Evolutionary conservation across 2,797 vertebrate genomes (phyloP).

Genomic region (Benthosema pterotum): DNA sequence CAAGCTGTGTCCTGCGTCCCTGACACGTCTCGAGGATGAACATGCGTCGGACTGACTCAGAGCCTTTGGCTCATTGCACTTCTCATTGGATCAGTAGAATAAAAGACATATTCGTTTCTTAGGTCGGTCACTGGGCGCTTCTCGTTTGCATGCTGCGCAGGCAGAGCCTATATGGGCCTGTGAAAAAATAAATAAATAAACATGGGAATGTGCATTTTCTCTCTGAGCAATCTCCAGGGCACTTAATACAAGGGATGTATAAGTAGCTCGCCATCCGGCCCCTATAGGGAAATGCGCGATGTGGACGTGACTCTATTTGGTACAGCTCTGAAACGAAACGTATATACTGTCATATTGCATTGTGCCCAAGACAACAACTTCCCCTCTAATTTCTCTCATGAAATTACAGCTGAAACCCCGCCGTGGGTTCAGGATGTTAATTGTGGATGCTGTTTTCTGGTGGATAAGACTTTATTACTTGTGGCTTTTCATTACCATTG

Average conservation of each 20-base stretch:
- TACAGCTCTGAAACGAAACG: slow-evolving; percentile 52
- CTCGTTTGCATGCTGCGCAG: slow-evolving; percentile 28
- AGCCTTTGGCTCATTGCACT: slow-evolving; percentile 1
- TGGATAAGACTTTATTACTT: slow-evolving; percentile 41
- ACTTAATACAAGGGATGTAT: slow-evolving; percentile 66
- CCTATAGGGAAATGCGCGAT: slow-evolving; percentile 46
- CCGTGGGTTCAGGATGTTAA: slow-evolving; percentile 32
- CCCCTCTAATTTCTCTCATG: slow-evolving; percentile 27
- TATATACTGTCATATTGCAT: slow-evolving; percentile 51
- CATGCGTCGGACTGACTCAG: slow-evolving; percentile 34
- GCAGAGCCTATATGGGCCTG: slow-evolving; percentile 4
- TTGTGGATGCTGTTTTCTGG: slow-evolving; percentile 16
- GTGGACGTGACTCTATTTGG: slow-evolving; percentile 41
- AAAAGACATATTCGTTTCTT: slow-evolving; percentile 48
- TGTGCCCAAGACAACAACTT: slow-evolving; percentile 19
- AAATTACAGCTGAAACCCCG: slow-evolving; percentile 44
- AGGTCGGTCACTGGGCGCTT: slow-evolving; percentile 18
- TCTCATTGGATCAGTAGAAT: slow-evolving; percentile 28
- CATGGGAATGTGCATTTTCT: slow-evolving; percentile 43
- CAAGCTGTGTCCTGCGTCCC: slow-evolving; percentile 22
- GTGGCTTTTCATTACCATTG: slow-evolving; percentile 47
- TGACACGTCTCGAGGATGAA: slow-evolving; percentile 37
- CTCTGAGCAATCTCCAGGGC: slow-evolving; percentile 45
- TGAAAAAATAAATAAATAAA: slow-evolving; percentile 23
- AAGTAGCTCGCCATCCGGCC: slow-evolving; percentile 59